A percentile compares a stretch with the other conserved stretches of the same genome.
phyloP scores from a whole-genome alignment of 2,113 vertebrate species.

The Centropus bengalensis region DNA sequence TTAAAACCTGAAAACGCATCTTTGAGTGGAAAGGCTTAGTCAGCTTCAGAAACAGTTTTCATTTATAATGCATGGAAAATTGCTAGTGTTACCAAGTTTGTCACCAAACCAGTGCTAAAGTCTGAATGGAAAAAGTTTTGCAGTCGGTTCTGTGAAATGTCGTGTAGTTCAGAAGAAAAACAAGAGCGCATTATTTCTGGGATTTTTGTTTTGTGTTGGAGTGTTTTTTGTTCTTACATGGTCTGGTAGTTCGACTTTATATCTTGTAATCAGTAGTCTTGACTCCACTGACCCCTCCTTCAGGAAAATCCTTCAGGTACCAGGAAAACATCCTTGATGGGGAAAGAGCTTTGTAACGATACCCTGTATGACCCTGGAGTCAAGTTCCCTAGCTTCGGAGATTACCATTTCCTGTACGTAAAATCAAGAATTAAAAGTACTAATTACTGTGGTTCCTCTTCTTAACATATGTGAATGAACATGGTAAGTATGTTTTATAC shows the following conservation, averaged over 20 bases:
- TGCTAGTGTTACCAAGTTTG: conserved; percentile 58
- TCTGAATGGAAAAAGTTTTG: conserved; percentile 59
- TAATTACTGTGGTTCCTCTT: background rate
- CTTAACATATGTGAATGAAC: background rate
- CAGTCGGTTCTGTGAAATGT: conserved; percentile 55
- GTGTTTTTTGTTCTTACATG: background rate
- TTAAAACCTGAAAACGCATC: conserved; percentile 24
- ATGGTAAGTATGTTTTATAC: background rate
- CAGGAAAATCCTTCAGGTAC: conserved; percentile 11
- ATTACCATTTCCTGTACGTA: background rate
- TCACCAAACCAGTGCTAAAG: conserved; percentile 50
- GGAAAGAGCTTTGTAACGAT: background rate
- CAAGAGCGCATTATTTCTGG: background rate
- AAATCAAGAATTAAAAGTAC: background rate
- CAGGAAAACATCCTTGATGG: background rate
- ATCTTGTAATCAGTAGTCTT: background rate
- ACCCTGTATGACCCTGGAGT: background rate
- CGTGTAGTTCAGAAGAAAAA: conserved; percentile 29
- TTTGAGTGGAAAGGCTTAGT: conserved; percentile 49
- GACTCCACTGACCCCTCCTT: background rate
- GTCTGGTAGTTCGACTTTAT: background rate
- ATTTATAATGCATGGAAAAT: conserved; percentile 48
- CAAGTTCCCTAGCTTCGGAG: background rate
- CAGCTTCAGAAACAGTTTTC: conserved; percentile 23
- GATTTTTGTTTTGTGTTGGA: background rate